Evolutionary conservation across 2,888 invertebrate species (phyloP).

Genomic region (Pomacea canaliculata): DNA sequence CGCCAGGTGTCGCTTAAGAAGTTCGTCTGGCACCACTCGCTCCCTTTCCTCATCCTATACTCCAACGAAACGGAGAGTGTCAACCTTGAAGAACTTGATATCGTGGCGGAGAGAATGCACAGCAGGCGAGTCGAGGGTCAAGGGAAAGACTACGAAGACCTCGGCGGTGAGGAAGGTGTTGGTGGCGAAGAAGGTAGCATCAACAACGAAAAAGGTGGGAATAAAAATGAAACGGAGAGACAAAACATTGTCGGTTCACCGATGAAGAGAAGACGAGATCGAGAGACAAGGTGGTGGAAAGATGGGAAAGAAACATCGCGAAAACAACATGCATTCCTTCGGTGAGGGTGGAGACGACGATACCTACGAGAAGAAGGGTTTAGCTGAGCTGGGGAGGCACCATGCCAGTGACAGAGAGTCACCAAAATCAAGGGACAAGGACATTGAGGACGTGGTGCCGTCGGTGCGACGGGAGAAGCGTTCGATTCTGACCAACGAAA

Average conservation of each 20-base stretch:
- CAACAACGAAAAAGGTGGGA: background rate
- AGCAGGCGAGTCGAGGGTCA: background rate
- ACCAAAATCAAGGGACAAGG: too few species aligned
- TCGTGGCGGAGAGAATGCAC: constrained; percentile 38
- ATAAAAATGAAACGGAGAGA: too few species aligned
- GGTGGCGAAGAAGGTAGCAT: background rate
- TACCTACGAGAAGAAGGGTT: too few species aligned
- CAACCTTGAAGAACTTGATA: constrained; percentile 54
- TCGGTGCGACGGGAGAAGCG: constrained; percentile 37
- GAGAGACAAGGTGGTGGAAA: too few species aligned
- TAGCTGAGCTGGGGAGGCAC: too few species aligned
- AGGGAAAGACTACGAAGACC: background rate
- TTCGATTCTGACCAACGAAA: constrained; percentile 65
- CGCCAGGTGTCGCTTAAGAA: constrained; percentile 51
- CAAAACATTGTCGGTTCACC: too few species aligned
- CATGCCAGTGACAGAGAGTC: too few species aligned
- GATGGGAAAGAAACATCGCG: too few species aligned
- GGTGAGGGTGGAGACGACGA: too few species aligned
- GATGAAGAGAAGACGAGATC: too few species aligned
- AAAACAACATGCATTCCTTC: too few species aligned
- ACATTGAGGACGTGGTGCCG: background rate
- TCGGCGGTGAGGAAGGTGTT: background rate
- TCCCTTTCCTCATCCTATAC: constrained; percentile 68
- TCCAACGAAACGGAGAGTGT: constrained; percentile 66
- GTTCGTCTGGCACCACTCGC: constrained; percentile 58